Evolutionary conservation across 2,797 vertebrate genomes (phyloP), one percentile per base, ranked within the genome.

Genomic region (Pseudochromis fuscus): DNA sequence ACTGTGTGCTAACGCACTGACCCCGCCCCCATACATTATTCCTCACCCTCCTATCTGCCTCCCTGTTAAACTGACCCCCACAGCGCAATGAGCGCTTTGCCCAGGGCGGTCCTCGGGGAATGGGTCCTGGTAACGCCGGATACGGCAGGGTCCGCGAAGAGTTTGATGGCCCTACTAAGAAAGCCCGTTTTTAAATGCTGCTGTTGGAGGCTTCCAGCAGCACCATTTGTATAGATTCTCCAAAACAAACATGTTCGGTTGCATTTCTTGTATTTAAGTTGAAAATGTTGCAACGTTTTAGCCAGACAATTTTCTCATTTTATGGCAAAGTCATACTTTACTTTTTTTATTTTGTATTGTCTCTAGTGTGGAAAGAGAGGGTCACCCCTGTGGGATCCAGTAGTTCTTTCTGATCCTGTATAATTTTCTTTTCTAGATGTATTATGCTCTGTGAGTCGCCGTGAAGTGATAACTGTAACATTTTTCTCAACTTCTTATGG

Each of bases 131-230:
- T 88, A 93, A 92, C 83, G 67, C 90, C 78, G 96, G 95, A 89
- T 99, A 96, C 91, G 96, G 96, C 95, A 96, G 98, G 93, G 97
- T 97, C 91, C 97, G 97, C 67, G 98, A 99, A 94, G 98, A 99
- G 93, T 99, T 98, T 94, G 98, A 99, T 77, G 96, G 96, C 85
- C 96, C 97, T 81, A 89, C 96, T 95, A 99, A 99, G 95, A 99
- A 99, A 90, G 92, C 97, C 91, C 96, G 98, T 91, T 99, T 99
- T 96, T 99, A 97, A 85, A 81, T 66, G 44, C 79, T 89, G 84
- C 79, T 63, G 50, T 87, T 80, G 84, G 83, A 82, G 37, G 81
- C 82, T 84, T 78, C 49, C 67, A 66, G 88, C 85, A 83, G 90
- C 88, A 78, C 65, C 85, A 72, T 91, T 91, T 93, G 89, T 92